These are phyloP conservation scores for Motacilla tschutschensis DNA, from an alignment of 2,113 vertebrate species.

Conservation along the genomic window DNA sequence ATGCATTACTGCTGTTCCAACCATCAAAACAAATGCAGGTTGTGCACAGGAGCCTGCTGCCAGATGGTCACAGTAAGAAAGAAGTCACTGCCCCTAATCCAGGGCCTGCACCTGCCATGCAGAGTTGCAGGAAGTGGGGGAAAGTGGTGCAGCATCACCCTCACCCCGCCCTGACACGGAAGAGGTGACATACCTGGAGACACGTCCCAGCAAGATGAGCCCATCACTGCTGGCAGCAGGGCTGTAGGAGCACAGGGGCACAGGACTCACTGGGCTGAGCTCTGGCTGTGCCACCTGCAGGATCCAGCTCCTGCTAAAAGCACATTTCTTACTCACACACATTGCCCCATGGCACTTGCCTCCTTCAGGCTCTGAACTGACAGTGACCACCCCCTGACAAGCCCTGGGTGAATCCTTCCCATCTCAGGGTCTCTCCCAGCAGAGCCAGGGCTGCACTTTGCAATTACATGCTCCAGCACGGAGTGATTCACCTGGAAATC, in stretches of 20 bases:
- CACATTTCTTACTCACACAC: background rate
- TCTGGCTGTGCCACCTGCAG: background rate
- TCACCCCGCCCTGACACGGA: rapidly evolving
- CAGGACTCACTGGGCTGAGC: background rate
- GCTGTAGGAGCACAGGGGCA: background rate
- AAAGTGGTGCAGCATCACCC: background rate
- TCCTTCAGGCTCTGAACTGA: background rate
- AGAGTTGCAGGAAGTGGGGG: background rate
- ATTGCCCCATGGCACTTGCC: rapidly evolving
- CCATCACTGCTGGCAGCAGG: background rate
- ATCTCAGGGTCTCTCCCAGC: background rate
- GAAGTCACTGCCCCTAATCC: background rate
- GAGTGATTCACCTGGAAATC: rapidly evolving
- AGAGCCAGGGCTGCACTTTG: background rate
- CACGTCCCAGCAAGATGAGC: background rate
- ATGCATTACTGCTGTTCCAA: background rate
- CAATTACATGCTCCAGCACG: background rate
- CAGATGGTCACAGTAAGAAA: background rate
- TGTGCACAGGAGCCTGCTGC: background rate
- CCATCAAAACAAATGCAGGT: background rate
- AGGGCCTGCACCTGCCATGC: rapidly evolving
- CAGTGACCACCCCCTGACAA: background rate
- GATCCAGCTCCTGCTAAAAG: background rate
- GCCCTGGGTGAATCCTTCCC: rapidly evolving
- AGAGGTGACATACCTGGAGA: background rate